Base-by-base conservation (phyloP, 2,888 invertebrate species). In the Cyclophora punctaria region DNA sequence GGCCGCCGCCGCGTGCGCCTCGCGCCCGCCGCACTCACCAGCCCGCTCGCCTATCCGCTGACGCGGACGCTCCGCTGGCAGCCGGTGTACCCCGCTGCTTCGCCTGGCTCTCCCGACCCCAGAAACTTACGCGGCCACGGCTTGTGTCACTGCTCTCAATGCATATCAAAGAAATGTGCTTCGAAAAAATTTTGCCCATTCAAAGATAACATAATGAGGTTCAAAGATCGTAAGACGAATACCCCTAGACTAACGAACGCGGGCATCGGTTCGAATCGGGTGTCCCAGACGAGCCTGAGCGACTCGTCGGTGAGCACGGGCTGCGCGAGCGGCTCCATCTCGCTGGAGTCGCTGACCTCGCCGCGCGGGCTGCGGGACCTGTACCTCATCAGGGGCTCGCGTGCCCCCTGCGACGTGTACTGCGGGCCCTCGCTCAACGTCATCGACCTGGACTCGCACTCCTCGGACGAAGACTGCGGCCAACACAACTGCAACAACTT, bases 221-320 rank as follows among this genome's bases (percentile, higher is more conserved):
- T 78, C 53, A 55, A 57, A 34, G 78, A 84, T 49, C 70, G 58
- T 7, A 58, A 49, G 37, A 83, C 84, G 0, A 83, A 80, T 80
- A 85, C 85, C 5, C 61, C 62, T 0, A 68, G 55, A 34, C n/a
- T 75, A n/a, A 66, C 59, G 5, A 76, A 81, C 48, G 69, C 68
- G 0, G 61, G 64, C 7, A 78, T 78, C 44, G 72, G 73, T 3
- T 53, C 55, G 3, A 46, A 57, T 2, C 51, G 59, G 1, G 51
- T 52, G 3, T 48, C 60, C 3, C 61, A 66, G 0, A 67, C 62
- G 2, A 42, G 51, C 45, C 42, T 51, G 34, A 55, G 57, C 34
- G 54, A 69, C 3, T 58, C 55, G 3, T 63, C 65, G 2, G 53
- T 66, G 3, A 50, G 63, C 4, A 47, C 52, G 6, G 62, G 2